Base-by-base conservation (phyloP, 2,888 invertebrate genomes). In the Drosophila austrosaltans region DNA sequence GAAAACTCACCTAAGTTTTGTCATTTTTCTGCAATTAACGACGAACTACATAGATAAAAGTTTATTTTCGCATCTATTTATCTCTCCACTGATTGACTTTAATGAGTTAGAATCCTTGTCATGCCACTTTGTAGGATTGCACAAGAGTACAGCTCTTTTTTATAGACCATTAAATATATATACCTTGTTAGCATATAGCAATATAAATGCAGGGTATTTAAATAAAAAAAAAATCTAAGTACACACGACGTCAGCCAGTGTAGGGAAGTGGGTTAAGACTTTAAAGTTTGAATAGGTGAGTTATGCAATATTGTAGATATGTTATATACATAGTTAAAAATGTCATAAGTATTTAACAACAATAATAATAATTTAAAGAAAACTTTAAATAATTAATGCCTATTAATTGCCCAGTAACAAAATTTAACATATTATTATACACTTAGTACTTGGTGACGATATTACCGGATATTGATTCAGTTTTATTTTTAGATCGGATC, bases 221-320 rank as follows among this genome's bases (percentile, higher is more conserved):
- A 16, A 16, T 16, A 16, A 16, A 16, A 16, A 16, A 16, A 48
- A 25, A 25, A 20, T 22, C 48, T 10, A 48, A 48, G 44, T 48
- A 48, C 48, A 10, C 22, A 10, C 22, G 10, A 1, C 8, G 36
- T 8, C 36, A 8, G 36, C 36, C 48, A 48, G 48, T 10, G 4
- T 48, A 25, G 48, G 25, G 48, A 48, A 48, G 48, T 48, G 48
- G 22, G 48, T 48, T 48, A 48, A 48, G 48, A 48, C 48, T 48
- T 48, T 25, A 48, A 12, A 48, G 12, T 25, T 48, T 22, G 3
- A 48, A 48, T 22, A 48, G 22, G 48, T 48, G 48, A 48, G 10
- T 48, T 48, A 48, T 48, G 48, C 22, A 48, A 48, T 48, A 10
- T 48, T 36, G 36, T 36, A 36, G 1, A 2, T 36, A 10, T 36